A percentile compares a stretch with the other conserved stretches of the same genome.
These are phyloP conservation scores for Haplochromis burtoni DNA, from an alignment of 2,113 vertebrate species.

Conservation along the genomic window DNA sequence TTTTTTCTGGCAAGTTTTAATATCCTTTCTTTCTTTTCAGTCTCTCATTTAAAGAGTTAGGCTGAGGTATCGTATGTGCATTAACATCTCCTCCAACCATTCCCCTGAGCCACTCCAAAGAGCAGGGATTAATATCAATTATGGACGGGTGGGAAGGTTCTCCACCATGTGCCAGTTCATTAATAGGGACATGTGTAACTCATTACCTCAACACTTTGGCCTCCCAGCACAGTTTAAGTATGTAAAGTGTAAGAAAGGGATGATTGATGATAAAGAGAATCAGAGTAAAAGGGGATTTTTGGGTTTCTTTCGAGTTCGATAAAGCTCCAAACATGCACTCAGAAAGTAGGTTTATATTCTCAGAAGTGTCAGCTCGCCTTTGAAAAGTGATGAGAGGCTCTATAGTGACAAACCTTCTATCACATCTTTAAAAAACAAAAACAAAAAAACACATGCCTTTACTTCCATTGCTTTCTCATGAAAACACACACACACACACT, in stretches of 20 bases:
- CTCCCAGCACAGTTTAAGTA: conserved; percentile 41
- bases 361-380: conserved; percentile 2
- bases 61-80: conserved; percentile 11
- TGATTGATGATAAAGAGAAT: conserved; percentile 53
- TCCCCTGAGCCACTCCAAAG: conserved; percentile 53
- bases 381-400: conserved; percentile 42
- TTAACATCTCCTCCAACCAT: conserved; percentile 22
- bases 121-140: conserved; percentile 68
- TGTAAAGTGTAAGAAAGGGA: conserved; percentile 16
- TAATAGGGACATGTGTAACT: conserved; percentile 75
- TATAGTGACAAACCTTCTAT: conserved; percentile 44
- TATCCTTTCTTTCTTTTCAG: background rate
- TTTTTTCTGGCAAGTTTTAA: conserved; percentile 7
- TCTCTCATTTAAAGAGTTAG: background rate
- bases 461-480: background rate
- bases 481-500: background rate
- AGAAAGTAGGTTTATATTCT: conserved; percentile 41
- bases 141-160: conserved; percentile 63
- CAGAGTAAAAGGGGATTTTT: background rate
- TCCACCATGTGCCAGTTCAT: conserved; percentile 58
- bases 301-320: conserved; percentile 5
- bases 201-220: conserved; percentile 69
- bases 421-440: background rate
- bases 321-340: background rate
- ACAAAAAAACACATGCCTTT: background rate